These are phyloP conservation scores for Drosophila subobscura DNA, from an alignment of 1,140 invertebrate species.

Conservation along the genomic window DNA sequence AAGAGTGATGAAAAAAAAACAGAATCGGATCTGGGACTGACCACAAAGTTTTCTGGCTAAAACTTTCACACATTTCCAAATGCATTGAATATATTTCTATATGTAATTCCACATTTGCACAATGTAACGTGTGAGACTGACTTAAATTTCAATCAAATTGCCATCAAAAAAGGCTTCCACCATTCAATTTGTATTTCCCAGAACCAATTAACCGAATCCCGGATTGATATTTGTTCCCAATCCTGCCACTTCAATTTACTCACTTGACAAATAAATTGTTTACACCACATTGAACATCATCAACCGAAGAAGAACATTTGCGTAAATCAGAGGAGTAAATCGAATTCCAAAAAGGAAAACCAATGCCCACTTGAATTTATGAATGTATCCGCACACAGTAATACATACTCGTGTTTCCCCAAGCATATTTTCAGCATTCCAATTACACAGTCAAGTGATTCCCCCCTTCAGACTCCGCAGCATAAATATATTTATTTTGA, in stretches of 20 bases:
- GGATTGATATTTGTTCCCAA: neutral
- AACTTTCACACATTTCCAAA: too few relatives aligned
- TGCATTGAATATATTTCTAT: neutral
- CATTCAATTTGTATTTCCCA: too few relatives aligned
- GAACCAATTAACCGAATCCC: neutral
- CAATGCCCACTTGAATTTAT: constrained; percentile 47
- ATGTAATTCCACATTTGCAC: neutral
- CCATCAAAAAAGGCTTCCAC: too few relatives aligned
- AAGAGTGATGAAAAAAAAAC: neutral
- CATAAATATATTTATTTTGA: constrained; percentile 7
- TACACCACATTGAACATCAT: constrained; percentile 25
- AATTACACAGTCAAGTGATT: constrained; percentile 64
- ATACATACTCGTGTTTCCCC: neutral
- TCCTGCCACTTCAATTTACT: neutral
- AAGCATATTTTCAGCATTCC: constrained; percentile 42
- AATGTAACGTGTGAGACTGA: too few relatives aligned
- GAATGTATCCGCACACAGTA: constrained; percentile 17
- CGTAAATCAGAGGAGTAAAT: constrained; percentile 17
- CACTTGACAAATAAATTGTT: constrained; percentile 29
- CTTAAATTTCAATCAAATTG: too few relatives aligned
- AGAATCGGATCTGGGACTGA: too few relatives aligned
- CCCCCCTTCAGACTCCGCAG: neutral
- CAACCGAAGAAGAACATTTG: constrained; percentile 7
- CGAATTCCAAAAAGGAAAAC: constrained; percentile 16
- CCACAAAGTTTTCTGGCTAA: too few relatives aligned